phyloP scores from a whole-genome alignment of 2,113 vertebrate species.

The Poecile atricapillus region DNA sequence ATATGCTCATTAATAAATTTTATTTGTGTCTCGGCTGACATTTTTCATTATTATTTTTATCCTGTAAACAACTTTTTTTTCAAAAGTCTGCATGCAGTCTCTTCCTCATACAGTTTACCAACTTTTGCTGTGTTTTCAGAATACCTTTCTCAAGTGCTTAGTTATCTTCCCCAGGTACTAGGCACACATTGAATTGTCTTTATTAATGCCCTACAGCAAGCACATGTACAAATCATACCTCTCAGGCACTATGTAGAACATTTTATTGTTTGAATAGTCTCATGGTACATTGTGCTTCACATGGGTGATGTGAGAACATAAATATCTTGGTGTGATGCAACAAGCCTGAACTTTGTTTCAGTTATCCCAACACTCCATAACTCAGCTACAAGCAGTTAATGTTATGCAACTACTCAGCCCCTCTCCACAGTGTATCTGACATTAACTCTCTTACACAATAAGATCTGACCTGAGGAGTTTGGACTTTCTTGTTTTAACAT shows the following conservation, averaged over 20 bases:
- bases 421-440: neutral
- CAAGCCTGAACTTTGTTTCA: neutral
- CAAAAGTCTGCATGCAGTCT: neutral
- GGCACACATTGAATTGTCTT: neutral
- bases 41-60: neutral
- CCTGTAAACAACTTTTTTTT: neutral
- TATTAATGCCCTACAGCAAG: neutral
- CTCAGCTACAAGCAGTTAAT: neutral
- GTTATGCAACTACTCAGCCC: neutral
- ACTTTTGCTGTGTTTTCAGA: neutral
- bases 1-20: neutral
- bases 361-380: neutral
- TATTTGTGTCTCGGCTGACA: neutral
- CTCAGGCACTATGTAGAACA: neutral
- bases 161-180: neutral
- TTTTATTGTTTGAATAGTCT: neutral
- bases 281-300: neutral
- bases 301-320: neutral
- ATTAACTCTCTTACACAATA: neutral
- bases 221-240: fast-evolving
- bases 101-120: neutral
- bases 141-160: neutral
- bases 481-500: neutral
- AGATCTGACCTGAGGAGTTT: fast-evolving
- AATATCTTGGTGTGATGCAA: neutral